phyloP scores from a whole-genome alignment of 2,113 vertebrate genomes.

The Rhinoderma darwinii region DNA sequence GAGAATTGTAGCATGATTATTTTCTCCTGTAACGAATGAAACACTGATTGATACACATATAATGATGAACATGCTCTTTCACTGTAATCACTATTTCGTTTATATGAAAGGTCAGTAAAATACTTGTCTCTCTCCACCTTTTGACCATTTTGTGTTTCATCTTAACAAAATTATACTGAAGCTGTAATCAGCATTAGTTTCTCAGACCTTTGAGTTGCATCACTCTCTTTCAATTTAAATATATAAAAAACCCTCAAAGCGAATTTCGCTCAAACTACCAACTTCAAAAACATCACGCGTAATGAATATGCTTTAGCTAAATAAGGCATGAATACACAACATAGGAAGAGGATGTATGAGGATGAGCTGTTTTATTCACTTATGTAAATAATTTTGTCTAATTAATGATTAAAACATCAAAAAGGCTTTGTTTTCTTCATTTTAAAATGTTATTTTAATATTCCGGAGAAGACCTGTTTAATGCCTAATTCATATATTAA shows the following conservation, averaged over 20 bases:
- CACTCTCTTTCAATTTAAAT: conserved; percentile 13
- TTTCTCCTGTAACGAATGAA: neutral
- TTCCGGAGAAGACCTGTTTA: neutral
- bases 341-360: neutral
- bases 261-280: conserved; percentile 32
- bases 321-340: conserved; percentile 40
- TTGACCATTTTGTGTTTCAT: conserved; percentile 49
- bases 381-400: conserved; percentile 37
- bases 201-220: conserved; percentile 29
- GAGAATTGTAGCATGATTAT: neutral
- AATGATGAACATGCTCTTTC: conserved; percentile 36
- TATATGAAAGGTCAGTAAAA: conserved; percentile 40
- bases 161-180: conserved; percentile 18
- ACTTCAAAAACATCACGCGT: conserved; percentile 51
- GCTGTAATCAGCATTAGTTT: conserved; percentile 32
- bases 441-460: neutral
- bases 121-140: conserved; percentile 43
- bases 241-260: conserved; percentile 42
- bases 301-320: conserved; percentile 24
- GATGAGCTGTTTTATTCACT: conserved; percentile 19
- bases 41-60: conserved; percentile 1
- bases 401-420: conserved; percentile 36
- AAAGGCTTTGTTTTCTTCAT: neutral
- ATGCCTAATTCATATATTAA: neutral
- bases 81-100: neutral